Percentiles rank a stretch among this genome's conserved stretches.
Conservation (phyloP, 2,797 vertebrate species). For the Poecilia gillii region DNA sequence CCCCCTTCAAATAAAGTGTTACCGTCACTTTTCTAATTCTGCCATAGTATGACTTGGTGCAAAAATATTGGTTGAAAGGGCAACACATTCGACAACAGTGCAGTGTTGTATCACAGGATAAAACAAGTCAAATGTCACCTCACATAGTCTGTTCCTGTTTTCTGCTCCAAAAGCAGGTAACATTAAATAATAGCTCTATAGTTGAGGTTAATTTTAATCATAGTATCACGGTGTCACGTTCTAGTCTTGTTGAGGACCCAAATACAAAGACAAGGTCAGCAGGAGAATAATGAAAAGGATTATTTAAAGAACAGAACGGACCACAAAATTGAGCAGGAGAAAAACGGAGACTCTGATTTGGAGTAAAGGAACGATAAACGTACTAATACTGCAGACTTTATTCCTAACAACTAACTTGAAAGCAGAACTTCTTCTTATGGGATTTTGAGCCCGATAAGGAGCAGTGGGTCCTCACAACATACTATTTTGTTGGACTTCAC, state of each 20-base stretch:
- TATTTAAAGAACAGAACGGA: neutral
- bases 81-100: neutral
- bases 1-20: too few relatives aligned
- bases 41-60: neutral
- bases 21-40: neutral
- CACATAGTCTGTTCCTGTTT: conserved; percentile 9
- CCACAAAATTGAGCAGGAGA: neutral
- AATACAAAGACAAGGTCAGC: neutral
- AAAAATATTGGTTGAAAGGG: neutral
- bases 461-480: too few relatives aligned
- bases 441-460: too few relatives aligned
- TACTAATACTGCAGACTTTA: neutral
- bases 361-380: neutral
- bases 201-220: conserved; percentile 39
- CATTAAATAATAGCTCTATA: conserved; percentile 25
- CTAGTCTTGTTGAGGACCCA: neutral
- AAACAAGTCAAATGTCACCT: neutral
- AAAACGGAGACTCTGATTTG: neutral
- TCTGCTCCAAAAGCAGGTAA: conserved; percentile 8
- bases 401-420: neutral
- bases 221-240: conserved; percentile 10
- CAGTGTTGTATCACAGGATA: neutral
- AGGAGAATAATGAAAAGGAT: neutral
- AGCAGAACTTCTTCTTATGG: too few relatives aligned
- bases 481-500: too few relatives aligned